A percentile compares a stretch with the other conserved stretches of the same genome.
Evolutionary conservation across 2,113 vertebrate species (phyloP).

Genomic region (Variabilichromis moorii): DNA sequence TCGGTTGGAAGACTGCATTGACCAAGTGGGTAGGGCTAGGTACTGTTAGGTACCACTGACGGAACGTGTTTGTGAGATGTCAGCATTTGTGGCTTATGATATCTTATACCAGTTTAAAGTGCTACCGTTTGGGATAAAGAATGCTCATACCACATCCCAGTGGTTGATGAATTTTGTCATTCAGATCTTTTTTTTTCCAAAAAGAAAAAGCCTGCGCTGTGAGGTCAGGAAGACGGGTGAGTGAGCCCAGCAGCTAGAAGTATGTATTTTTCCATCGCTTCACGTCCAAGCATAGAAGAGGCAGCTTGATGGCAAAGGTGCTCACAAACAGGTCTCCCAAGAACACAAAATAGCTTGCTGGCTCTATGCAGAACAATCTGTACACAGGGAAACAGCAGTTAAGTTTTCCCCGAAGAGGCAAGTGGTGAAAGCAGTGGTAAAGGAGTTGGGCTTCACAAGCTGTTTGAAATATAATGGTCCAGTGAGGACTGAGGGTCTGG

Average conservation of each 20-base stretch:
- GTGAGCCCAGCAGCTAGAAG: neutral
- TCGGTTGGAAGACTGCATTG: neutral
- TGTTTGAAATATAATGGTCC: neutral
- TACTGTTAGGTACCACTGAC: neutral
- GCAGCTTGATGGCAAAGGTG: neutral
- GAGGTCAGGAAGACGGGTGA: neutral
- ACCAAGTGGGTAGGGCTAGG: neutral
- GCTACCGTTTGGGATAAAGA: neutral
- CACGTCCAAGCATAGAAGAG: neutral
- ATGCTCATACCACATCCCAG: rapidly evolving
- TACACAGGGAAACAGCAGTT: neutral
- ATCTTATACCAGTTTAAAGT: neutral
- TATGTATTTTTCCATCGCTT: neutral
- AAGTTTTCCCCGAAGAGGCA: neutral
- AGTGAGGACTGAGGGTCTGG: neutral
- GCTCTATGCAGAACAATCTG: neutral
- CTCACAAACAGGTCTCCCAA: neutral
- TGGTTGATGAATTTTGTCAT: neutral
- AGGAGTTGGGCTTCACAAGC: neutral
- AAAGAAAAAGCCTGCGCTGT: neutral
- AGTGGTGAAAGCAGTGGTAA: neutral
- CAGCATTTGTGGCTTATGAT: neutral
- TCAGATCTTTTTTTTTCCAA: neutral
- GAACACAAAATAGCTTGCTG: neutral
- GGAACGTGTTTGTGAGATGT: neutral